Conservation (phyloP, 2,888 invertebrate species). For the Synergus laeviventris region DNA sequence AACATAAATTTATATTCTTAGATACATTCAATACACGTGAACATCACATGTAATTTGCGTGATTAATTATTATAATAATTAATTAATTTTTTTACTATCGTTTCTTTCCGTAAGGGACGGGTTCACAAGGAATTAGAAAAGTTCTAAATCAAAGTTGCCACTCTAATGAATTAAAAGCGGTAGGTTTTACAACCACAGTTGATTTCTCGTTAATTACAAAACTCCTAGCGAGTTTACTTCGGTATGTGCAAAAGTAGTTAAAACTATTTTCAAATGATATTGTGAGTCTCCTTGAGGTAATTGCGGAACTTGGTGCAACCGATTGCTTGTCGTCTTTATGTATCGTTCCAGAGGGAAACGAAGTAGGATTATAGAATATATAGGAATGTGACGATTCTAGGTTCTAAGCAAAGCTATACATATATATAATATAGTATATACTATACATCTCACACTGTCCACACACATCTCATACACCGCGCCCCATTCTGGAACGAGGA, state of each 20-base stretch:
- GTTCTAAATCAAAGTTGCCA: not conserved
- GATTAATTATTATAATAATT: no score
- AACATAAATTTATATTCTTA: no score
- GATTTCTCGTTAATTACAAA: not conserved
- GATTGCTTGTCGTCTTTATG: conserved; percentile 9
- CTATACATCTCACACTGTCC: conserved; percentile 22
- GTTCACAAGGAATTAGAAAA: not conserved
- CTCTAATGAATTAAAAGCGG: not conserved
- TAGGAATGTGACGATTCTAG: conserved; percentile 8
- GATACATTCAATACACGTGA: no score
- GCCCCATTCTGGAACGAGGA: conserved; percentile 38
- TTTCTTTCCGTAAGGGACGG: no score
- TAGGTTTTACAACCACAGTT: not conserved
- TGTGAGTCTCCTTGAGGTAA: conserved; percentile 16
- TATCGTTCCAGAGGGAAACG: not conserved
- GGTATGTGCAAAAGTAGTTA: conserved; percentile 22
- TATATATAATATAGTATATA: not conserved
- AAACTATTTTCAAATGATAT: conserved; percentile 17
- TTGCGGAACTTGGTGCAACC: conserved; percentile 14
- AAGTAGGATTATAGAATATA: conserved; percentile 1
- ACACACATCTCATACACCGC: no score
- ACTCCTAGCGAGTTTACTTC: not conserved
- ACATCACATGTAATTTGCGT: no score
- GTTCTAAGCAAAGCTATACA: conserved; percentile 20
- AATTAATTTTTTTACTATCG: no score